Base-by-base conservation (phyloP, 2,888 invertebrate species). In the Clivina fossor region DNA sequence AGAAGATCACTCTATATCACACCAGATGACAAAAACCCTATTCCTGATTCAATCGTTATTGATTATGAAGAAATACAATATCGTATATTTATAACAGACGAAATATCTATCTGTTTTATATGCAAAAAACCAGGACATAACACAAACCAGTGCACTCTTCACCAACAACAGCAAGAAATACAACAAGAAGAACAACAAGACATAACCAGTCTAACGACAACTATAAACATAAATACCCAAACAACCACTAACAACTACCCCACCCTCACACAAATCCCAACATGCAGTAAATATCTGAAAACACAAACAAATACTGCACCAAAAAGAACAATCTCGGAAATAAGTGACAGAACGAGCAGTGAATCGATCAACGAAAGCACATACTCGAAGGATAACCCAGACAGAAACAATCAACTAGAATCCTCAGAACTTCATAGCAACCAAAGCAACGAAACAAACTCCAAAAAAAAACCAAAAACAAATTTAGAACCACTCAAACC, bases 1-100 rank as follows among this genome's bases (percentile, higher is more conserved):
- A 32, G 32, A 32, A n/a, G 32, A 32, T 32, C 32, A n/a, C n/a
- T 32, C n/a, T 32, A 32, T 15, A 32, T 32, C n/a, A 32, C 32
- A 32, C 32, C 32, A 7, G 32, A 32, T n/a, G 32, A 32, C 32
- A 32, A 32, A 32, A 32, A 4, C n/a, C 32, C 13, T 15, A 7
- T 32, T 7, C 32, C 32, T 11, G 32, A 32, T n/a, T 32, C 32
- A n/a, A 32, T 32, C n/a, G 11, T 7, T 32, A 32, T 32, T 11
- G 32, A 32, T 15, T 32, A 32, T 15, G 32, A 32, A 32, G n/a
- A 32, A 32, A 32, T n/a, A 32, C 32, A 32, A 32, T 32, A 32
- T 15, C 4, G 32, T 4, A 32, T n/a, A 32, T 32, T 32, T 15
- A 32, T 32, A 32, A 32, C 32, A 32, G 32, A 32, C 13, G n/a